phyloP scores from a whole-genome alignment of 92 coral and sea anemone genomes.

The Isaurus tuberculatus region DNA sequence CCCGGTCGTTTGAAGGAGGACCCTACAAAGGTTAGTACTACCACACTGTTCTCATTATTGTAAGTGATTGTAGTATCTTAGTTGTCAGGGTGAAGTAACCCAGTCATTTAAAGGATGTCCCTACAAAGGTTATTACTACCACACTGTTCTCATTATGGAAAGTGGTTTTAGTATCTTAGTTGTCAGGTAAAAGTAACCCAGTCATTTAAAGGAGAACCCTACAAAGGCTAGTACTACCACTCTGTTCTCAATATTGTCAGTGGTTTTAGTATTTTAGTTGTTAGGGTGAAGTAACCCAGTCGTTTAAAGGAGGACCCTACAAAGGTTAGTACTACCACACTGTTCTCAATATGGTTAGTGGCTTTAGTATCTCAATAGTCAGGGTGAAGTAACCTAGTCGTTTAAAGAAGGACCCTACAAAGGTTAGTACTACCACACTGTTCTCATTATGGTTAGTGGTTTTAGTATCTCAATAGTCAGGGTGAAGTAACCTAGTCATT shows the following conservation, averaged over 20 bases:
- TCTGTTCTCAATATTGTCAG: not conserved
- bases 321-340: too few species aligned
- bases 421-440: too few species aligned
- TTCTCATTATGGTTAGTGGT: too few species aligned
- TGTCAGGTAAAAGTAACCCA: conserved; percentile 84
- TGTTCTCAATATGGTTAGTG: too few species aligned
- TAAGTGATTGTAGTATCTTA: not conserved
- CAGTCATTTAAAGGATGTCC: conserved; percentile 88
- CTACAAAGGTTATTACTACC: too few species aligned
- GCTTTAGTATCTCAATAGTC: too few species aligned
- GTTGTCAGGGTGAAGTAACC: conserved; percentile 57
- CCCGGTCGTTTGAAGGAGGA: not conserved
- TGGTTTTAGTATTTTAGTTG: too few species aligned
- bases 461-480: too few species aligned
- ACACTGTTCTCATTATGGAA: conserved; percentile 67
- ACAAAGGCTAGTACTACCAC: too few species aligned
- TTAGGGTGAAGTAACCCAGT: conserved; percentile 78
- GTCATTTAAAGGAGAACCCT: conserved; percentile 84
- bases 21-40: not conserved
- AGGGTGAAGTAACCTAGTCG: too few species aligned
- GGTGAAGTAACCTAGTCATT: too few species aligned
- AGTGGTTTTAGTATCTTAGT: conserved; percentile 79
- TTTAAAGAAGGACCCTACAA: conserved; percentile 89
- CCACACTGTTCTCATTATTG: not conserved
- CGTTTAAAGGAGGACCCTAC: too few species aligned